These are phyloP conservation scores for Drosophila subsilvestris DNA, from an alignment of 2,888 invertebrate species.

Conservation along the genomic window DNA sequence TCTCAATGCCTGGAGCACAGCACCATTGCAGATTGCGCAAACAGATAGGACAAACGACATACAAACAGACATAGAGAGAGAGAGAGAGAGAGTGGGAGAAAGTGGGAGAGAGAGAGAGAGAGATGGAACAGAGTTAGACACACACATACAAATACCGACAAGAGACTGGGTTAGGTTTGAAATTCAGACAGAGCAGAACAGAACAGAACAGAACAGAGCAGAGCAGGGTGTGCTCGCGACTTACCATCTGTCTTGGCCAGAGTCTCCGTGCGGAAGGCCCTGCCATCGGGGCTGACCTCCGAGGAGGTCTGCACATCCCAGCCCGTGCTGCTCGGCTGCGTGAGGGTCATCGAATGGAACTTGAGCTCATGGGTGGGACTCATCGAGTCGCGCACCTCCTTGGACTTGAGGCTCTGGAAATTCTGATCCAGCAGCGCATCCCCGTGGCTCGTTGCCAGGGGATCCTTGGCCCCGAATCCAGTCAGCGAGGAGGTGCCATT, in stretches of 20 bases:
- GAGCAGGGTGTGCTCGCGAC: conserved; percentile 19
- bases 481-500: conserved; percentile 54
- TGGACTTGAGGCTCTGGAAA: conserved; percentile 90
- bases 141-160: background rate
- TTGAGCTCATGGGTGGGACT: conserved; percentile 87
- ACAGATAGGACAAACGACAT: background rate
- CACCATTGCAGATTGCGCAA: conserved; percentile 3
- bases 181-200: conserved; percentile 4
- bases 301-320: conserved; percentile 89
- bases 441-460: conserved; percentile 86
- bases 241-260: conserved; percentile 87
- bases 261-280: conserved; percentile 86
- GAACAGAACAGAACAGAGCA: background rate
- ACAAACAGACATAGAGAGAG: background rate
- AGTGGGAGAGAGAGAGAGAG: background rate
- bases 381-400: conserved; percentile 91
- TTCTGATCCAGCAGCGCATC: conserved; percentile 90
- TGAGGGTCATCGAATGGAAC: conserved; percentile 80
- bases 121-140: background rate
- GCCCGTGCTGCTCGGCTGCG: conserved; percentile 85
- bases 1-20: conserved; percentile 85
- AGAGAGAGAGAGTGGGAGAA: background rate
- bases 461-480: conserved; percentile 84
- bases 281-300: conserved; percentile 87
- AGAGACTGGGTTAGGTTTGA: background rate